phyloP scores from a whole-genome alignment of 1,140 invertebrate genomes.

The Bombyx mandarina region DNA sequence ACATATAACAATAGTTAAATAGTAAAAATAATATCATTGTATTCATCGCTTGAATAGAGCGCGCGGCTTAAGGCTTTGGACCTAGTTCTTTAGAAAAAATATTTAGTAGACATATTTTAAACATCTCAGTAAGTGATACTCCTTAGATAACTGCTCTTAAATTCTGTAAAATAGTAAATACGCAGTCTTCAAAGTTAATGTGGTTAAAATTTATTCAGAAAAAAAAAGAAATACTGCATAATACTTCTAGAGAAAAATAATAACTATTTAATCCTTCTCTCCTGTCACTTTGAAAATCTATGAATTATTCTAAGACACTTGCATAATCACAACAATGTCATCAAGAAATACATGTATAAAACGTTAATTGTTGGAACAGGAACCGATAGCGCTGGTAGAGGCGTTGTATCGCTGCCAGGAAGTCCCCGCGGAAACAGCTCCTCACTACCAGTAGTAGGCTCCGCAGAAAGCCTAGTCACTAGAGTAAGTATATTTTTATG shows the following conservation, averaged over 20 bases:
- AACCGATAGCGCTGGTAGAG: slow-evolving; percentile 73
- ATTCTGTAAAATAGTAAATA: too few relatives aligned
- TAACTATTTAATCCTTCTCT: too few relatives aligned
- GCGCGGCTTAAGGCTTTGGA: slow-evolving; percentile 21
- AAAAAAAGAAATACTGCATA: too few relatives aligned
- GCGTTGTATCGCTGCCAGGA: slow-evolving; percentile 83
- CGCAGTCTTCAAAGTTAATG: too few relatives aligned
- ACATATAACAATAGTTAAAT: slow-evolving; percentile 16
- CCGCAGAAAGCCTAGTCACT: slow-evolving; percentile 93
- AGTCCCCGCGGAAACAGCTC: slow-evolving; percentile 73
- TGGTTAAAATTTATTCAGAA: too few relatives aligned
- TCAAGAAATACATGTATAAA: background rate
- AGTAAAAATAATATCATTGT: slow-evolving; percentile 13
- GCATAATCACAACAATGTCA: too few relatives aligned
- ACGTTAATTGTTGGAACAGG: slow-evolving; percentile 24
- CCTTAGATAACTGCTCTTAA: too few relatives aligned
- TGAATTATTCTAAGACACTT: too few relatives aligned
- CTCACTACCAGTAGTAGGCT: slow-evolving; percentile 86
- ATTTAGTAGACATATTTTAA: background rate
- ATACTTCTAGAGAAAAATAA: too few relatives aligned
- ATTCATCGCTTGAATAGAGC: slow-evolving; percentile 23
- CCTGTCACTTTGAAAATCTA: too few relatives aligned
- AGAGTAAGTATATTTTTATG: slow-evolving; percentile 72
- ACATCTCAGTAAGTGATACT: too few relatives aligned
- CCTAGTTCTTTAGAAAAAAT: slow-evolving; percentile 15